A percentile compares a stretch with the other conserved stretches of the same genome.
phyloP scores from a whole-genome alignment of 2,888 invertebrate species.

The Coleophora flavipennella region DNA sequence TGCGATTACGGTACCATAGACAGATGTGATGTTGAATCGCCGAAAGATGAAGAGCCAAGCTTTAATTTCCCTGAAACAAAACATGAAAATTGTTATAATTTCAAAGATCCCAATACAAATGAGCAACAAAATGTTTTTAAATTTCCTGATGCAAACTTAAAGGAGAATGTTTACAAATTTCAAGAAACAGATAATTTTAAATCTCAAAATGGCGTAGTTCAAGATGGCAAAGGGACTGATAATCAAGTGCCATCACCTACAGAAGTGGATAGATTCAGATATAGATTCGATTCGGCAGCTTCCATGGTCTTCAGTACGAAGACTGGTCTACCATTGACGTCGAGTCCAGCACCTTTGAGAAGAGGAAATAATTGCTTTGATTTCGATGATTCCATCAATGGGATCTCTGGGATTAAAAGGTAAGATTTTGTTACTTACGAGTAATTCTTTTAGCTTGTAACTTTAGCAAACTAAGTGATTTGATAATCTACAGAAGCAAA shows the following conservation, averaged over 20 bases:
- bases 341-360: constrained; percentile 88
- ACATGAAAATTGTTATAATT: not conserved
- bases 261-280: constrained; percentile 81
- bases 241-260: constrained; percentile 76
- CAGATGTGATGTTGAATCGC: constrained; percentile 36
- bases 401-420: constrained; percentile 87
- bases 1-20: constrained; percentile 62
- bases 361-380: constrained; percentile 85
- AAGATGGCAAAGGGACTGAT: constrained; percentile 15
- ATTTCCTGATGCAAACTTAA: not conserved
- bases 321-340: constrained; percentile 87
- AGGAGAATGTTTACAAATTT: no score
- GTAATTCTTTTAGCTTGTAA: no score
- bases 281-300: constrained; percentile 83
- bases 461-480: no score
- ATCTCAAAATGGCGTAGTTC: no score
- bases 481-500: no score
- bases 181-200: not conserved
- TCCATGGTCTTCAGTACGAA: constrained; percentile 87
- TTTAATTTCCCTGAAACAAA: constrained; percentile 36
- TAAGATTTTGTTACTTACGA: constrained; percentile 50
- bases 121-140: no score
- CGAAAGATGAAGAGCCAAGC: constrained; percentile 30
- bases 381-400: constrained; percentile 85
- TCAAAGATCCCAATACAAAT: not conserved